These are phyloP conservation scores for Volucella inflata DNA, from an alignment of 2,888 invertebrate genomes.

Conservation along the genomic window DNA sequence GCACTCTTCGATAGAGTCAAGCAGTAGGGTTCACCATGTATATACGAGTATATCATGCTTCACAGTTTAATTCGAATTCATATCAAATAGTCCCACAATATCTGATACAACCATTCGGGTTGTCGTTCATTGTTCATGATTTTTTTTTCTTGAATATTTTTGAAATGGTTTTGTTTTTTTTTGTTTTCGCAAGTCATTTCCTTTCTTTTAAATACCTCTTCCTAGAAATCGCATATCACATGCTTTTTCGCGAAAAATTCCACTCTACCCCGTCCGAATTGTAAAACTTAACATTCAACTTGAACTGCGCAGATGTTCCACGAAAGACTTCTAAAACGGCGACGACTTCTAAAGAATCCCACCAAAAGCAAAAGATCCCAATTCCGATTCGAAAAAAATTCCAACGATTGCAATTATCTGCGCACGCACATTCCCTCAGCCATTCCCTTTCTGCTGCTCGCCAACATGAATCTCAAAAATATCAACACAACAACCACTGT, in stretches of 20 bases:
- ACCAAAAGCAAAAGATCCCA: constrained; percentile 31
- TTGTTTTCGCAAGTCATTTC: no score
- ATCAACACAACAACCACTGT: constrained; percentile 30
- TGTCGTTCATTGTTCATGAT: no score
- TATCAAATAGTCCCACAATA: no score
- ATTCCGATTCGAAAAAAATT: constrained; percentile 37
- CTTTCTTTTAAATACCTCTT: background rate
- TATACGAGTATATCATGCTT: no score
- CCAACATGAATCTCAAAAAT: background rate
- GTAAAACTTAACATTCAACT: constrained; percentile 40
- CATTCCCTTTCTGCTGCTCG: background rate
- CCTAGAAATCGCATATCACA: background rate
- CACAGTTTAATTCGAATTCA: no score
- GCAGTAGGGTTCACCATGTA: no score
- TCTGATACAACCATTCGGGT: no score
- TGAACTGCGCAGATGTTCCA: constrained; percentile 60
- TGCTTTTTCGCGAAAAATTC: constrained; percentile 9
- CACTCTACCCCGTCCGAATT: constrained; percentile 6
- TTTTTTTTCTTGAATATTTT: no score
- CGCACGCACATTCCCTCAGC: constrained; percentile 45
- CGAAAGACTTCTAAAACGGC: constrained; percentile 29
- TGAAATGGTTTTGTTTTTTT: no score
- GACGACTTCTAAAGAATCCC: constrained; percentile 61
- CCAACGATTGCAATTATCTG: constrained; percentile 72
- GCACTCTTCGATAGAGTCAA: no score